Evolutionary conservation across 2,888 invertebrate species (phyloP).

Genomic region (Diachrysia chrysitis): DNA sequence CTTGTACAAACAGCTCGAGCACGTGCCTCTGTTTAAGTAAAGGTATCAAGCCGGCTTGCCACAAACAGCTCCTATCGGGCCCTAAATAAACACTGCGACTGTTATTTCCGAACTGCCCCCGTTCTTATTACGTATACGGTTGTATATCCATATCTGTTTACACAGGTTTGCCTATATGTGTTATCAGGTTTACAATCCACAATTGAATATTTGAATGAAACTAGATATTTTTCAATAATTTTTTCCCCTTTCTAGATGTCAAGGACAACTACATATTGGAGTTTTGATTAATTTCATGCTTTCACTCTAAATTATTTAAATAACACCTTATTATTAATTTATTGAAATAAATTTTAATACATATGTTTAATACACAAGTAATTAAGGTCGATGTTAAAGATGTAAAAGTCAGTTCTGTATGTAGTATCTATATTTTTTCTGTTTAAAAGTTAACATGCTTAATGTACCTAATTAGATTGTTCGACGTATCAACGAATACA

Average conservation of each 20-base stretch:
- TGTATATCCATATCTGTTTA: slow-evolving; percentile 48
- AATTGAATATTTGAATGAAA: slow-evolving; percentile 31
- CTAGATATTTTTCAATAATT: background rate
- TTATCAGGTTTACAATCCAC: slow-evolving; percentile 48
- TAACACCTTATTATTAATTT: background rate
- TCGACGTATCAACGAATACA: background rate
- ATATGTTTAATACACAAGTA: too few relatives aligned
- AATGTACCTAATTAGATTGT: background rate
- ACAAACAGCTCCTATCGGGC: slow-evolving; percentile 56
- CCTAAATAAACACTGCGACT: slow-evolving; percentile 68
- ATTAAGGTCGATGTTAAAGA: background rate
- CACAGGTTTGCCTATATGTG: slow-evolving; percentile 50
- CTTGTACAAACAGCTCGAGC: slow-evolving; percentile 19
- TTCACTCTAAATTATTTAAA: background rate
- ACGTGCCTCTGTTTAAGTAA: slow-evolving; percentile 41
- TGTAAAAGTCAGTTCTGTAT: background rate
- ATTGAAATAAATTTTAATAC: background rate
- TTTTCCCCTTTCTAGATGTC: background rate
- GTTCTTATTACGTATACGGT: slow-evolving; percentile 48
- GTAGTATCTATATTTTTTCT: background rate
- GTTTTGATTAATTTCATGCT: background rate
- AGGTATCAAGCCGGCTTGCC: slow-evolving; percentile 40
- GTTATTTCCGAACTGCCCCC: slow-evolving; percentile 63
- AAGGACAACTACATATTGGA: background rate
- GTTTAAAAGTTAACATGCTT: background rate